Percentiles rank a stretch among this genome's conserved stretches.
These are phyloP conservation scores for Amiota minor DNA, from an alignment of 2,888 invertebrate species.

Conservation along the genomic window DNA sequence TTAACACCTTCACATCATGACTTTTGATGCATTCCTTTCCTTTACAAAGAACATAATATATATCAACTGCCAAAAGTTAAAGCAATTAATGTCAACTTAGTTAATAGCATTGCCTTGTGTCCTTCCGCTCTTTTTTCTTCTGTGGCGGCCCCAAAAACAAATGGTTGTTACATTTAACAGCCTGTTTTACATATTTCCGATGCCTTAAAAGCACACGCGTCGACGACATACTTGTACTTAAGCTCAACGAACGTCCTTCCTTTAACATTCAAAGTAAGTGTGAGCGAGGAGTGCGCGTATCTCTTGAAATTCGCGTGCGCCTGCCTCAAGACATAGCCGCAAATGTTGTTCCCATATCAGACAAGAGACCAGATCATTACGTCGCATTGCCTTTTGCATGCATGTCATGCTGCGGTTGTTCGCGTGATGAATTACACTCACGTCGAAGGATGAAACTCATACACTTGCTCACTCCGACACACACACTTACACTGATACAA, in stretches of 20 bases:
- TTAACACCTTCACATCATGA: background rate
- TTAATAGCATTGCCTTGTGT: conserved; percentile 60
- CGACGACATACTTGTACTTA: background rate
- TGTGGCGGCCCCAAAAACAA: background rate
- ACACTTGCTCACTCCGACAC: conserved; percentile 15
- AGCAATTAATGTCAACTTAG: conserved; percentile 65
- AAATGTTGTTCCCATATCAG: background rate
- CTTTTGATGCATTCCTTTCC: too few relatives aligned
- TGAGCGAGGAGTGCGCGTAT: background rate
- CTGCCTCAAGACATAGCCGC: conserved; percentile 23
- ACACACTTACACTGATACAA: background rate
- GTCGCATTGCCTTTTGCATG: conserved; percentile 16
- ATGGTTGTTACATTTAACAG: background rate
- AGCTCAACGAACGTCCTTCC: background rate
- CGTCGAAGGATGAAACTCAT: conserved; percentile 56
- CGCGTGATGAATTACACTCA: conserved; percentile 67
- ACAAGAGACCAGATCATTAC: background rate
- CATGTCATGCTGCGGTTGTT: conserved; percentile 60
- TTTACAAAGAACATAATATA: conserved; percentile 18
- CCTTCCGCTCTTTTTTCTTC: background rate
- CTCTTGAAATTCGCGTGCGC: conserved; percentile 15
- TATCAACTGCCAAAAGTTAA: conserved; percentile 48
- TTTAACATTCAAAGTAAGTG: background rate
- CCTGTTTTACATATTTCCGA: conserved; percentile 14
- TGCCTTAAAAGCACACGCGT: background rate